Evolutionary conservation across 2,888 invertebrate genomes (phyloP).

Genomic region (Tiliacea citrago): DNA sequence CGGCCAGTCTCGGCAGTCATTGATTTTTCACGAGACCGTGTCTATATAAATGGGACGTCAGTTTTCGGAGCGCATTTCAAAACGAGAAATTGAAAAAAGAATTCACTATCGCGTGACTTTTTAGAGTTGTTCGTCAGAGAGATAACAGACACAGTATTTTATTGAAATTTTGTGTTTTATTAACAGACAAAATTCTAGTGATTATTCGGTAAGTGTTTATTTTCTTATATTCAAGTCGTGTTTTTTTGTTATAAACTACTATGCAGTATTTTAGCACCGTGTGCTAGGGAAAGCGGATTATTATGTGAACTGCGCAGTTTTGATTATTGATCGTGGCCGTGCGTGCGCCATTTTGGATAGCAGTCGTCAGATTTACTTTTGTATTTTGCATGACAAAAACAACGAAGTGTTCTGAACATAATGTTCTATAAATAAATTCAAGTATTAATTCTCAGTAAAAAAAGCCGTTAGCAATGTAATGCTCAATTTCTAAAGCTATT

Average conservation of each 20-base stretch:
- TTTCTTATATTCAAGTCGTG: slow-evolving; percentile 8
- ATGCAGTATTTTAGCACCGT: background rate
- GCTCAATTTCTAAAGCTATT: slow-evolving; percentile 54
- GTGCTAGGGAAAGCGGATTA: slow-evolving; percentile 1
- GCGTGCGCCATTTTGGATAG: slow-evolving; percentile 58
- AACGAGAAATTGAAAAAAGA: slow-evolving; percentile 74
- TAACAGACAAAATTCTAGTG: slow-evolving; percentile 75
- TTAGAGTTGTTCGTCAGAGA: slow-evolving; percentile 71
- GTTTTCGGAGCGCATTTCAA: slow-evolving; percentile 69
- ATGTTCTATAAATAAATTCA: slow-evolving; percentile 25
- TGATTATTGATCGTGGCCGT: slow-evolving; percentile 30
- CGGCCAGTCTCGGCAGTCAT: slow-evolving; percentile 40
- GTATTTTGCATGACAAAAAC: slow-evolving; percentile 16
- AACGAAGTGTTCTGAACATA: slow-evolving; percentile 5
- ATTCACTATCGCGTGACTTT: slow-evolving; percentile 68
- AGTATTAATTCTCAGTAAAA: slow-evolving; percentile 12
- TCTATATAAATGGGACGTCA: slow-evolving; percentile 72
- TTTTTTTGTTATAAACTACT: background rate
- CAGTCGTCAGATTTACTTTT: slow-evolving; percentile 33
- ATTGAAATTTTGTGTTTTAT: slow-evolving; percentile 65
- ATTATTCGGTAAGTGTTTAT: slow-evolving; percentile 70
- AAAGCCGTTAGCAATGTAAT: slow-evolving; percentile 8
- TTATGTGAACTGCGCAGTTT: slow-evolving; percentile 62
- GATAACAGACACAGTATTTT: slow-evolving; percentile 63
- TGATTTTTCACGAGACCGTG: slow-evolving; percentile 60